Evolutionary conservation across 2,797 vertebrate species (phyloP).

Genomic region (Diceros bicornis): DNA sequence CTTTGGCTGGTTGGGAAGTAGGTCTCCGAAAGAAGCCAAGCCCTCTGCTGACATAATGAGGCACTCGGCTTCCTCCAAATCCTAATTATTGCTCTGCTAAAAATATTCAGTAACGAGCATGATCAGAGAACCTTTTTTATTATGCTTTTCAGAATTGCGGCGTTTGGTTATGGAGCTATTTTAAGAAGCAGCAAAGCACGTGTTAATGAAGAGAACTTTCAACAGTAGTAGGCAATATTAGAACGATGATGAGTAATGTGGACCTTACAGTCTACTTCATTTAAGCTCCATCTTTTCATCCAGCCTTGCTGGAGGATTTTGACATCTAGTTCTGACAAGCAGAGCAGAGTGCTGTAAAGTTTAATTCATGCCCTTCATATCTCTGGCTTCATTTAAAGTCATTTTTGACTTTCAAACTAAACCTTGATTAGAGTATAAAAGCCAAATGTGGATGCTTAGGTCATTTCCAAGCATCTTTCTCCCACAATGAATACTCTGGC

Average conservation of each 20-base stretch:
- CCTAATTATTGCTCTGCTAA: conserved; percentile 88
- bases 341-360: conserved; percentile 39
- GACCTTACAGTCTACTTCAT: conserved; percentile 75
- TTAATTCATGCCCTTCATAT: conserved; percentile 66
- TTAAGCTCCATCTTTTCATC: conserved; percentile 50
- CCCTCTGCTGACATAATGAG: conserved; percentile 84
- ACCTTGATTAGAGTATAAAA: not conserved
- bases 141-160: conserved; percentile 82
- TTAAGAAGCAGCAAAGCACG: conserved; percentile 84
- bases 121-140: conserved; percentile 86
- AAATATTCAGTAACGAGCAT: conserved; percentile 87
- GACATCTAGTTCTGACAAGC: conserved; percentile 62
- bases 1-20: conserved; percentile 74
- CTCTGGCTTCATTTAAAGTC: conserved; percentile 62
- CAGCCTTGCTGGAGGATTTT: conserved; percentile 49
- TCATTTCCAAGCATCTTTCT: conserved; percentile 59
- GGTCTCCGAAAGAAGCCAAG: conserved; percentile 81
- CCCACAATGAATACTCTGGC: not conserved
- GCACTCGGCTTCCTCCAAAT: conserved; percentile 83
- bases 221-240: conserved; percentile 74
- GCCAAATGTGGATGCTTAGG: not conserved
- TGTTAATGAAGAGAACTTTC: conserved; percentile 85
- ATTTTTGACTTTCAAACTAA: conserved; percentile 73
- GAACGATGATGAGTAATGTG: conserved; percentile 78
- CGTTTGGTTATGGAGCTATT: conserved; percentile 86